Percentiles rank a stretch among this genome's conserved stretches.
Conservation (phyloP, 2,113 vertebrate species). For the Pseudorhombus dupliciocellatus region DNA sequence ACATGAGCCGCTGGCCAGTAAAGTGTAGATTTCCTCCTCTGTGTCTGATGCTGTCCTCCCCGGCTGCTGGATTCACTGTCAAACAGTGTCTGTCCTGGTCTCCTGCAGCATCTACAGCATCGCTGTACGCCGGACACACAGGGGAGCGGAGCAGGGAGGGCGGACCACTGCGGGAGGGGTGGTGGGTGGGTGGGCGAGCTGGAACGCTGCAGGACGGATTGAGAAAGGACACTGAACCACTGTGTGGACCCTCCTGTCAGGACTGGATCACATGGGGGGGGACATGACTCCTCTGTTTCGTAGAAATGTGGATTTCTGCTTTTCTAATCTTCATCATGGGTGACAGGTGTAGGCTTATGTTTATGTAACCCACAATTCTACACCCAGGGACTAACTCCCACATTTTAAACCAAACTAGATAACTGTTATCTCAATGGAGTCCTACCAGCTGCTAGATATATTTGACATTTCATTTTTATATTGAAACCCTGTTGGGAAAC, state of each 20-base stretch:
- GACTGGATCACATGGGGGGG: slow-evolving; percentile 22
- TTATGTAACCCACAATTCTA: slow-evolving; percentile 41
- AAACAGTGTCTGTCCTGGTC: slow-evolving; percentile 10
- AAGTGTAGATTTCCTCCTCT: slow-evolving; percentile 14
- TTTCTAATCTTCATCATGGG: slow-evolving; percentile 37
- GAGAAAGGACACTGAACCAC: slow-evolving; percentile 1
- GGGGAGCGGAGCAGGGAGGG: slow-evolving; percentile 4
- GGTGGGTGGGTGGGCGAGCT: not conserved
- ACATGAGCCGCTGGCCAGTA: slow-evolving; percentile 18
- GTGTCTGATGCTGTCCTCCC: slow-evolving; percentile 33
- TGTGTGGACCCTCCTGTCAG: slow-evolving; percentile 22
- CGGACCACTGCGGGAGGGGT: not conserved
- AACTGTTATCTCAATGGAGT: not conserved
- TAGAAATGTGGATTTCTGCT: slow-evolving; percentile 32
- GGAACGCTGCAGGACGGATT: not conserved
- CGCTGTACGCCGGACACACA: slow-evolving; percentile 2
- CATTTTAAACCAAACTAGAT: not conserved
- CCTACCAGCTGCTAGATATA: not conserved
- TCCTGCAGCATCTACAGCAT: slow-evolving; percentile 55
- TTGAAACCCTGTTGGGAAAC: not conserved
- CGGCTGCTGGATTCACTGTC: slow-evolving; percentile 35
- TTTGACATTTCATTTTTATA: not conserved
- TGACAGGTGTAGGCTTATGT: slow-evolving; percentile 45
- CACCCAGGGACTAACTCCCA: slow-evolving; percentile 6
- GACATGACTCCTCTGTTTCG: slow-evolving; percentile 2